Evolutionary conservation across 64 coral and sea anemone species (phyloP).

Genomic region (Actinia tenebrosa): DNA sequence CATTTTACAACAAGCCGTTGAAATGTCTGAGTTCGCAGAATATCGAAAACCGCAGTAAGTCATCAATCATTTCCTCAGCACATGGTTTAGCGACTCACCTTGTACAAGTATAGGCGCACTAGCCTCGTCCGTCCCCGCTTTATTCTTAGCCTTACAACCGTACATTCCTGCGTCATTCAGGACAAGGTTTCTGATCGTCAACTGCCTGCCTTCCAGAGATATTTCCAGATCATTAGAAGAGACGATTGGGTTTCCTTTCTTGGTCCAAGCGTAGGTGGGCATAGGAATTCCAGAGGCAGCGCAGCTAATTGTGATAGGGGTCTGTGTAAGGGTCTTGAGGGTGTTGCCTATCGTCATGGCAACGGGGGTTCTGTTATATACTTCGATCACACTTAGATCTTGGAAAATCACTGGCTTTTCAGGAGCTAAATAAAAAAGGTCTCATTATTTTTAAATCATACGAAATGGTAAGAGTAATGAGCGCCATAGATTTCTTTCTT

Average conservation of each 20-base stretch:
- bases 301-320: constrained; percentile 34
- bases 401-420: constrained; percentile 36
- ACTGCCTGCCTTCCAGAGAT: constrained; percentile 6
- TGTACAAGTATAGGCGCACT: neutral
- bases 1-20: too few species aligned
- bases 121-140: constrained; percentile 21
- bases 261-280: constrained; percentile 52
- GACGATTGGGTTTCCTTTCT: constrained; percentile 10
- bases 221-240: constrained; percentile 26
- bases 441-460: neutral
- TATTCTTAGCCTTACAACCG: constrained; percentile 32
- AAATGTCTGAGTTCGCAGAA: too few species aligned
- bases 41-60: neutral
- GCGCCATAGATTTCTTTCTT: too few species aligned
- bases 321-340: constrained; percentile 42
- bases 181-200: constrained; percentile 1
- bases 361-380: constrained; percentile 31
- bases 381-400: constrained; percentile 19
- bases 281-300: constrained; percentile 50
- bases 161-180: constrained; percentile 44
- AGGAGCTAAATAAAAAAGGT: constrained; percentile 2
- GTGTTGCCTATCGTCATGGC: constrained; percentile 23
- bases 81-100: neutral
- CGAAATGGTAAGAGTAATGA: neutral
- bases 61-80: neutral